Evolutionary conservation across 2,888 invertebrate genomes (phyloP).

Genomic region (Troides helena): DNA sequence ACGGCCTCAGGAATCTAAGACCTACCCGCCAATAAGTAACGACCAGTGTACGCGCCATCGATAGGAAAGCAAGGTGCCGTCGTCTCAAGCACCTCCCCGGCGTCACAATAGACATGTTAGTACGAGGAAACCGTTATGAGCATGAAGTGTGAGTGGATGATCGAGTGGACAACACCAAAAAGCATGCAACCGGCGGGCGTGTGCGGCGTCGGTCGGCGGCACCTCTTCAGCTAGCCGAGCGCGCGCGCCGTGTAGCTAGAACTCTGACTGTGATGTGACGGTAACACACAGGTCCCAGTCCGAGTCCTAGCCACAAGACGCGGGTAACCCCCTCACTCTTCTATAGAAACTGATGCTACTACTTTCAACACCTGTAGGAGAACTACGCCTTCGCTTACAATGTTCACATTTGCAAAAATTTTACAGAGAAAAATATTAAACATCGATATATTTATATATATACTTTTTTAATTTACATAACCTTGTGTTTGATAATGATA

Average conservation of each 20-base stretch:
- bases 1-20: no score
- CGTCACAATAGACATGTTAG: slow-evolving; percentile 16
- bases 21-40: no score
- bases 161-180: slow-evolving; percentile 17
- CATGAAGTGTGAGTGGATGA: slow-evolving; percentile 19
- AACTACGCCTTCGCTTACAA: slow-evolving; percentile 10
- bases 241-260: slow-evolving; percentile 88
- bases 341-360: slow-evolving; percentile 18
- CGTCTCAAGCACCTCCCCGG: slow-evolving; percentile 35
- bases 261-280: slow-evolving; percentile 97
- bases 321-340: slow-evolving; percentile 34
- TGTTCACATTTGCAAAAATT: background rate
- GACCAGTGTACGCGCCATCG: slow-evolving; percentile 41
- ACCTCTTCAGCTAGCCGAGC: slow-evolving; percentile 32
- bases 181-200: slow-evolving; percentile 50
- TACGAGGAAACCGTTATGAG: slow-evolving; percentile 24
- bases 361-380: slow-evolving; percentile 22
- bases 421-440: background rate
- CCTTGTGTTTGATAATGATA: background rate
- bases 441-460: background rate
- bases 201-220: slow-evolving; percentile 27
- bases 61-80: slow-evolving; percentile 39
- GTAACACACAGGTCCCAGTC: slow-evolving; percentile 88
- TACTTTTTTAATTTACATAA: background rate
- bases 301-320: slow-evolving; percentile 84